Evolutionary conservation across 2,797 vertebrate species (phyloP), one percentile per base, ranked within the genome.

Genomic region (Percopsis omiscomaycus): DNA sequence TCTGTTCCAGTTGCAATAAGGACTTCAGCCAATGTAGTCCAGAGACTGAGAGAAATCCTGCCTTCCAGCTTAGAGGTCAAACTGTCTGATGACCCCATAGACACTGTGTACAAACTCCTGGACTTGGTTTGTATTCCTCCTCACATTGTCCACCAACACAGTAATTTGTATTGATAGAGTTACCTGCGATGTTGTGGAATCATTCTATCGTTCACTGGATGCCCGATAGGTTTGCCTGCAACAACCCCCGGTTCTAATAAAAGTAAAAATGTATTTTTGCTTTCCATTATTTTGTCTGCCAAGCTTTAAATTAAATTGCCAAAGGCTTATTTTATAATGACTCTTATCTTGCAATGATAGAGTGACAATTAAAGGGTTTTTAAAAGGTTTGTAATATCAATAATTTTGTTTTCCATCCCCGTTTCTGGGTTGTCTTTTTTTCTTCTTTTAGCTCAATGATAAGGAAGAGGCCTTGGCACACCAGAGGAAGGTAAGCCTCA

Each of bases 381-480:
- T 47, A 4, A 49, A 57, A 42, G 27, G 28, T 46, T 10, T 27
- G 14, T 3, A 45, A 15, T 4, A 14, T 45, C 9, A 13, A 12
- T 3, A 3, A 13, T 27, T 14, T 22, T 51, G 42, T 58, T 6
- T 45, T 28, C 22, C 32, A 15, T 22, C 22, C 22, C 22, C 22
- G 22, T 53, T 48, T 3, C 11, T 66, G 15, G 37, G 8, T 53
- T 46, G 29, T 65, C 8, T 81, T 10, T 80, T 68, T 66, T 32
- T 27, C 49, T n/a, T 70, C 52, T 59, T 80, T 47, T 65, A 98
- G 96, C 64, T 98, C 48, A 96, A 95, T 46, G 95, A 98, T 80
- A 98, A 96, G 75, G 96, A 98, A 66, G 96, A 94, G 83, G 95
- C 94, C 4, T 67, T 98, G 80, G 96, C 96, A 3, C 96, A 98